Percentiles rank a stretch among this genome's conserved stretches.
phyloP scores from a whole-genome alignment of 2,797 vertebrate species.

The Alfaro cultratus region DNA sequence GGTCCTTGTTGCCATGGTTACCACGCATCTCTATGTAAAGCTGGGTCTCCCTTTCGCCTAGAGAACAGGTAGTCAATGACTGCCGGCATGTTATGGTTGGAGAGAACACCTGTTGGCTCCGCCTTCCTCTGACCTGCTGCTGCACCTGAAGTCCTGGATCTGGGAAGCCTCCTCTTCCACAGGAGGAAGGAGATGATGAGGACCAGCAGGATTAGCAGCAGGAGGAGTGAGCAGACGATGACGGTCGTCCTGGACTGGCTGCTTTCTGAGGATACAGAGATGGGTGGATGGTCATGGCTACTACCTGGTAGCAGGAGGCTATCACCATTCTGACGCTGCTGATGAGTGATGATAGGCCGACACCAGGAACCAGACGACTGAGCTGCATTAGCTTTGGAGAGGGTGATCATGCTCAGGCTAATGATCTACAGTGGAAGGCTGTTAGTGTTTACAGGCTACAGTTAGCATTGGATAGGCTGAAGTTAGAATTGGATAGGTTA shows the following conservation, averaged over 20 bases:
- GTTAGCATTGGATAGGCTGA: too few species aligned
- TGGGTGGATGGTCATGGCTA: background rate
- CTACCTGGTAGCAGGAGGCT: too few species aligned
- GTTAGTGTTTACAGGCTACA: too few species aligned
- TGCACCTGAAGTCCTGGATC: background rate
- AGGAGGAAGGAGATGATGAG: conserved; percentile 20
- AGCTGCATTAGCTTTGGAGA: background rate
- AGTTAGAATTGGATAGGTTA: too few species aligned
- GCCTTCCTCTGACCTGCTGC: conserved; percentile 13
- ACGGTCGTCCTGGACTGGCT: background rate
- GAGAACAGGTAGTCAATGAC: background rate
- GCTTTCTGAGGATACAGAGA: background rate
- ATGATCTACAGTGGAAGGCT: too few species aligned
- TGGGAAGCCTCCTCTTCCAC: conserved; percentile 16
- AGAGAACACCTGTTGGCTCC: background rate
- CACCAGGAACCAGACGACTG: background rate
- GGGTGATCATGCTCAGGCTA: too few species aligned
- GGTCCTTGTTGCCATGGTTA: conserved; percentile 7
- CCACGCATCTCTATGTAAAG: conserved; percentile 30
- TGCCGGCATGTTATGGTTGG: background rate
- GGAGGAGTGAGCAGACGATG: background rate
- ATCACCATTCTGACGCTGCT: background rate
- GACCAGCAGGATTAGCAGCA: conserved; percentile 11
- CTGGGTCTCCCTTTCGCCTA: conserved; percentile 16
- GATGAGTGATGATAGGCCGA: background rate